Conservation (phyloP, 1,140 invertebrate species). For the Pectinophora gossypiella region DNA sequence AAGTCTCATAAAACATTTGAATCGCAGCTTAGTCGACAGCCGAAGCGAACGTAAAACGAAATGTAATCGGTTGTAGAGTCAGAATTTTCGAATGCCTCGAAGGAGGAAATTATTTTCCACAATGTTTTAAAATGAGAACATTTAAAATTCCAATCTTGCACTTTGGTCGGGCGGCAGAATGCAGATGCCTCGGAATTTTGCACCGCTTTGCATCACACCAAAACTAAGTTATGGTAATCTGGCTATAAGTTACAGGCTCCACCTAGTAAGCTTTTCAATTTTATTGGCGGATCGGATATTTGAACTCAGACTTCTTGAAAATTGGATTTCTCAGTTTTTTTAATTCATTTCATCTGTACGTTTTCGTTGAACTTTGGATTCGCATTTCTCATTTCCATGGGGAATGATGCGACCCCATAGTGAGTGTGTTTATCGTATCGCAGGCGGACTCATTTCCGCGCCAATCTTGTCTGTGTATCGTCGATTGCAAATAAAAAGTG, state of each 20-base stretch:
- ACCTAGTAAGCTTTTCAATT: slow-evolving; percentile 50
- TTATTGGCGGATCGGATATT: slow-evolving; percentile 34
- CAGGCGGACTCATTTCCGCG: not conserved
- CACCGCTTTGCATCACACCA: slow-evolving; percentile 53
- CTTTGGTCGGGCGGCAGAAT: slow-evolving; percentile 37
- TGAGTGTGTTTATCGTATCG: not conserved
- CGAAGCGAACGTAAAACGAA: too few relatives aligned
- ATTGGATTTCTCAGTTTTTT: slow-evolving; percentile 28
- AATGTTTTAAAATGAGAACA: slow-evolving; percentile 37
- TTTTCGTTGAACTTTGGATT: slow-evolving; percentile 13
- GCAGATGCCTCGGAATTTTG: slow-evolving; percentile 47
- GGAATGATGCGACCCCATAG: too few relatives aligned
- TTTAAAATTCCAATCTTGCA: slow-evolving; percentile 60
- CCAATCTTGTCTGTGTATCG: not conserved
- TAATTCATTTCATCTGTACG: not conserved
- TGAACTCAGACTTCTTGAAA: slow-evolving; percentile 23
- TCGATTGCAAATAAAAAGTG: slow-evolving; percentile 9
- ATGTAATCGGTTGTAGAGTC: too few relatives aligned
- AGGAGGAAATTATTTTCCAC: slow-evolving; percentile 8
- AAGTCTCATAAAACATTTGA: too few relatives aligned
- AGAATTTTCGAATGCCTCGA: too few relatives aligned
- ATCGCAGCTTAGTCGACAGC: too few relatives aligned
- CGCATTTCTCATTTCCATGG: not conserved
- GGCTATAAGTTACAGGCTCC: slow-evolving; percentile 50
- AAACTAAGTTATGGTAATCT: slow-evolving; percentile 63